Percentiles rank a stretch among this genome's conserved stretches.
Conservation (phyloP, 2,797 vertebrate species). For the Mico argentatus region DNA sequence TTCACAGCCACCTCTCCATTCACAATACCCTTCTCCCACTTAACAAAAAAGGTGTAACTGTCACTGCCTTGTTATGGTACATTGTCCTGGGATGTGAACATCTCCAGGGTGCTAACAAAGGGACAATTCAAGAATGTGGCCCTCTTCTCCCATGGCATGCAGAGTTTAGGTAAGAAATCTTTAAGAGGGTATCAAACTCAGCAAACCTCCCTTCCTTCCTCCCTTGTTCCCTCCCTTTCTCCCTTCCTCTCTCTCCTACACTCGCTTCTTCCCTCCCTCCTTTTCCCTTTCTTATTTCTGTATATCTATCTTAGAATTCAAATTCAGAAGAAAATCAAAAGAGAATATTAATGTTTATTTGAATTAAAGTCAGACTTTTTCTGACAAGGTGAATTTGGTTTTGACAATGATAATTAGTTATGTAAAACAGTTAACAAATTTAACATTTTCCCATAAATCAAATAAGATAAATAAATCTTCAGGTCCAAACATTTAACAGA, state of each 20-base stretch:
- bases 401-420: conserved; percentile 31
- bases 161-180: background rate
- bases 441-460: background rate
- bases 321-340: background rate
- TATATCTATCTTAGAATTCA: background rate
- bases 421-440: background rate
- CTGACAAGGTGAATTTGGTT: background rate
- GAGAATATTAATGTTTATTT: background rate
- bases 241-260: background rate
- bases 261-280: background rate
- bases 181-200: background rate
- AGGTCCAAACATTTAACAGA: background rate
- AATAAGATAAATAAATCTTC: background rate
- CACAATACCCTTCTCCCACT: background rate
- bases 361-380: background rate
- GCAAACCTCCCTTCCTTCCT: background rate
- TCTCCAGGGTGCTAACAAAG: background rate
- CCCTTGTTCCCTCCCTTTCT: background rate
- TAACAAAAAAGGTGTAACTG: background rate
- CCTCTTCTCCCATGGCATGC: background rate
- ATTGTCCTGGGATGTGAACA: background rate
- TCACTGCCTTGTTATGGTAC: background rate
- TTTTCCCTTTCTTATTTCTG: background rate
- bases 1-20: background rate
- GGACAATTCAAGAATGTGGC: background rate